Evolutionary conservation across 1,140 invertebrate genomes (phyloP), one percentile per base, ranked within the genome.

Genomic region (Macrostomum lignano): DNA sequence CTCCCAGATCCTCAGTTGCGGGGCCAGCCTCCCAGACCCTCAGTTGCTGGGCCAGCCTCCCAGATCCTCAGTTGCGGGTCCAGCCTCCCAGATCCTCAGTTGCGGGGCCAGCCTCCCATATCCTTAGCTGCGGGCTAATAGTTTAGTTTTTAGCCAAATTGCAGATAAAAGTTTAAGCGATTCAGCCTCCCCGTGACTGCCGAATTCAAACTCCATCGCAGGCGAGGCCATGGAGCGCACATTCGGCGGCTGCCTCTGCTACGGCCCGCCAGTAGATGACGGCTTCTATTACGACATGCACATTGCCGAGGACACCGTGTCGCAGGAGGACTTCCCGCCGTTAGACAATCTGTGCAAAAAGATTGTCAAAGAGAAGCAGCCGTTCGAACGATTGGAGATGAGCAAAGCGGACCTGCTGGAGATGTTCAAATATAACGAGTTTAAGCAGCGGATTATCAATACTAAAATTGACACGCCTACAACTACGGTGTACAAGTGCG

Each of bases 281-380:
- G 91, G 91, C 3, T 98, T 93, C 57, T 98, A 94, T 49, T 98
- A 96, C 51, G 91, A 98, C 51, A 94, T 96, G 81, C 36, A 30
- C 31, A 40, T 38, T 41, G 32, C 15, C 36, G 17, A 39, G 45
- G 51, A 51, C 30, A 47, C 72, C 63, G 74, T 91, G 21, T 78
- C 77, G 0, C 72, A 70, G 37, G 60, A 65, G 22, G 84, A 96
- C 49, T 93, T 79, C 53, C 68, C 72, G 4, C 65, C 62, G 11
- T 52, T 98, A 39, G 86, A 98, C 52, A 63, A 60, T 31, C 40
- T 84, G 10, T 69, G 77, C 35, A 91, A 91, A 39, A 43, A 46
- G 28, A 55, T 60, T 33, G 48, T 60, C 1, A 63, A 62, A 33
- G 60, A 62, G 35, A 57, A 59, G 46, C 91, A 98, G 49, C 70